Base-by-base conservation (phyloP, 2,113 vertebrate genomes). In the Neogobius melanostomus region DNA sequence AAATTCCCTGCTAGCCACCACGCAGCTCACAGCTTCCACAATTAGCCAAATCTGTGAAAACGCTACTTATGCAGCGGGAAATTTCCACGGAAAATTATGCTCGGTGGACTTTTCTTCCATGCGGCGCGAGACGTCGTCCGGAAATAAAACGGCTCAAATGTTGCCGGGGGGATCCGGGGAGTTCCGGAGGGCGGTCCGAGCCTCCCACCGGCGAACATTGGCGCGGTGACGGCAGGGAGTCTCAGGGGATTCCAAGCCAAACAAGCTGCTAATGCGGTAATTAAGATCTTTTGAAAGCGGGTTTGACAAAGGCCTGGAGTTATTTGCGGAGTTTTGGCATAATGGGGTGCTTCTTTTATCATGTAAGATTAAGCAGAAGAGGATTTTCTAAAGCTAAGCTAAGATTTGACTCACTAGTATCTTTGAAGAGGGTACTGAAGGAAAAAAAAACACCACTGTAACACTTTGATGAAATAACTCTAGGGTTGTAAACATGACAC, bases 11-110 rank as follows among this genome's bases (percentile, higher is more conserved):
- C 28, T 59, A 66, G 77, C 36, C 73, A 79, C 82, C 69, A 67
- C 82, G 85, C 88, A 84, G 88, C 91, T 93, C 86, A 85, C 89
- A 90, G 88, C 82, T 89, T 89, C 85, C 80, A 86, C 88, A 88
- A 90, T 89, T 90, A 88, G 80, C 80, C 81, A 82, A 90, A 63
- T 90, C 87, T 84, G 82, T 72, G 85, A 90, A 89, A 87, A 82
- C 81, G 17, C 67, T 64, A 57, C 85, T 87, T 84, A 80, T 87
- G 76, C 81, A 82, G 86, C 69, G 57, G 77, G 83, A 83, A 88
- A 85, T 17, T 85, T 85, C 84, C 85, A 72, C 79, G 71, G 88
- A 53, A 81, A 90, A 91, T 92, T 87, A 83, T 80, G 83, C 87
- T 91, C 82, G 68, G 87, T 91, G 90, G 88, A 85, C 88, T 88